Evolutionary conservation across 2,888 invertebrate species (phyloP).

Genomic region (Rutpela maculata): DNA sequence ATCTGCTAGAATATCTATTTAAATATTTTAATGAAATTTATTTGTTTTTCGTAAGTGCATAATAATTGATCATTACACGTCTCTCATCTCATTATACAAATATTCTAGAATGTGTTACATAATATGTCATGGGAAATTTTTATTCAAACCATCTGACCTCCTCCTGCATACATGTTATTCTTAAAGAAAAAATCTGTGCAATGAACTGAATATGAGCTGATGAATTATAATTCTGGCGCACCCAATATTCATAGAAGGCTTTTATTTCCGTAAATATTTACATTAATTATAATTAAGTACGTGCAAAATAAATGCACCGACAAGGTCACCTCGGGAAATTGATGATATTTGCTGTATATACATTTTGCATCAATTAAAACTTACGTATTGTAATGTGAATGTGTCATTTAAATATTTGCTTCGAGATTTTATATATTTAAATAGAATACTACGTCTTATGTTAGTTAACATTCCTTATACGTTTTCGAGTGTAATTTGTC

Average conservation of each 20-base stretch:
- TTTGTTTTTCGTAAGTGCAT: no score
- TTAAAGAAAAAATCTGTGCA: neutral
- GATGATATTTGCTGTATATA: constrained; percentile 12
- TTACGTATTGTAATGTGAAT: constrained; percentile 10
- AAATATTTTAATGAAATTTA: no score
- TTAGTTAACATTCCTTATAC: no score
- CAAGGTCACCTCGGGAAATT: constrained; percentile 33
- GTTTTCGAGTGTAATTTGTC: no score
- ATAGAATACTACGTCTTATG: neutral
- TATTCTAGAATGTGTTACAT: neutral
- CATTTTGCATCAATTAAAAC: constrained; percentile 25
- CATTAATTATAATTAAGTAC: constrained; percentile 37
- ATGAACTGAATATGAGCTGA: constrained; percentile 12
- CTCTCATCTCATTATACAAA: neutral
- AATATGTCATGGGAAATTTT: neutral
- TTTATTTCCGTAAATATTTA: constrained; percentile 35
- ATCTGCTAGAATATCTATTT: no score
- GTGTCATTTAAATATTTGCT: constrained; percentile 17
- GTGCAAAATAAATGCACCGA: constrained; percentile 32
- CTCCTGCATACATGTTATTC: neutral
- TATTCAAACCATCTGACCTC: neutral
- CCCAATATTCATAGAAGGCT: constrained; percentile 28
- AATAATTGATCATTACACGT: neutral
- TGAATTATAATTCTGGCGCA: constrained; percentile 19
- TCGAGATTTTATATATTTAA: neutral